Conservation (phyloP, 2,113 vertebrate species). For the Panurus biarmicus region DNA sequence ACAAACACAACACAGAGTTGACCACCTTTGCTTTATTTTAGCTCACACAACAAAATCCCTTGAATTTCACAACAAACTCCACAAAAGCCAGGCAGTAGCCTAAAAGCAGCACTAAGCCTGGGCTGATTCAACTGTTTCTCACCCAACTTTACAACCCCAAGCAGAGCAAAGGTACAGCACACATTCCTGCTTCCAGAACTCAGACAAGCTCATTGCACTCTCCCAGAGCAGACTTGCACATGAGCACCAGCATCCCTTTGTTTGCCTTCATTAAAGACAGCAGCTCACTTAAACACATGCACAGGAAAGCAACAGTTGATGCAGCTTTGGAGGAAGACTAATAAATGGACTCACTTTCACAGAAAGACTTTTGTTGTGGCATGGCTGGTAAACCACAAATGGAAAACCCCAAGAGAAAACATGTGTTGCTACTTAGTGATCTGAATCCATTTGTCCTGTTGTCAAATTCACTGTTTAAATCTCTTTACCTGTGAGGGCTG, state of each 20-base stretch:
- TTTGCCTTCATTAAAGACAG: neutral
- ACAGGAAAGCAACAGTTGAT: neutral
- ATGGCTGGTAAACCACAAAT: constrained; percentile 48
- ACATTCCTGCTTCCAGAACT: neutral
- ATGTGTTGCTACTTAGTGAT: neutral
- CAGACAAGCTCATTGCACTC: neutral
- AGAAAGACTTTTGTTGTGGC: neutral
- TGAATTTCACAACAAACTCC: neutral
- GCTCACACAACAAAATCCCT: neutral
- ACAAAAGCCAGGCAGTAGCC: rapidly evolving
- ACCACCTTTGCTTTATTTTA: neutral
- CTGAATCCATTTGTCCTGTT: neutral
- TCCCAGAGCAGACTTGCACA: neutral
- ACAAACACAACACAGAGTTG: neutral
- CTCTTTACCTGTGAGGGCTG: neutral
- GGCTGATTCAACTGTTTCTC: neutral
- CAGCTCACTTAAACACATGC: neutral
- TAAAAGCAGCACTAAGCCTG: neutral
- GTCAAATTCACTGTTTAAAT: neutral
- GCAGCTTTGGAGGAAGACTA: neutral
- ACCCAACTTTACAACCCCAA: neutral
- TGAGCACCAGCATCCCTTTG: neutral
- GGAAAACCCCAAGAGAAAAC: constrained; percentile 40
- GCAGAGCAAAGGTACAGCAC: neutral
- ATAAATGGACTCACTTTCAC: constrained; percentile 20